Evolutionary conservation across 2,888 invertebrate species (phyloP).

Genomic region (Deroplatys truncata): DNA sequence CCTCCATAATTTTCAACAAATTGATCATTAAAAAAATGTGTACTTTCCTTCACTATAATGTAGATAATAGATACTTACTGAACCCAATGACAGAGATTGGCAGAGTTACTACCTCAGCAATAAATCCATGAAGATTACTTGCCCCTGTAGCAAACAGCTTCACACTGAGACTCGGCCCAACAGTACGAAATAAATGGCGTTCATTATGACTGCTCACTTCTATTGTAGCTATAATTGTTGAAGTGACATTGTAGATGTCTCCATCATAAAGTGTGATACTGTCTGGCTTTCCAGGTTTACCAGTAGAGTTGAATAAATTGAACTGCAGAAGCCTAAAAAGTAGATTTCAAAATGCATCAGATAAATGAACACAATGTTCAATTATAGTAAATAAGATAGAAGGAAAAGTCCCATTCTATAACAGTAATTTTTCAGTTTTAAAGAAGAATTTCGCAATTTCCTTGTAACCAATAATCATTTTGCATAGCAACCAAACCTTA

Average conservation of each 20-base stretch:
- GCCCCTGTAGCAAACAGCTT: slow-evolving; percentile 94
- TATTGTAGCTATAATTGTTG: slow-evolving; percentile 58
- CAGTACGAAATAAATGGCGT: slow-evolving; percentile 70
- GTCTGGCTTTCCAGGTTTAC: slow-evolving; percentile 76
- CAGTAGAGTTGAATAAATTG: slow-evolving; percentile 85
- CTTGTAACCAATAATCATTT: too few species aligned
- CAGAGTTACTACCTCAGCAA: slow-evolving; percentile 92
- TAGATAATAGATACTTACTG: slow-evolving; percentile 58
- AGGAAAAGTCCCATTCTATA: too few species aligned
- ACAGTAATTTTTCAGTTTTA: too few species aligned
- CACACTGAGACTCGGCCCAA: slow-evolving; percentile 77
- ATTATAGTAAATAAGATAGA: too few species aligned
- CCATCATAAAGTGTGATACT: slow-evolving; percentile 86
- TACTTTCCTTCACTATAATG: not conserved
- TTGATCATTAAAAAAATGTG: not conserved
- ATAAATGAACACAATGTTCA: too few species aligned
- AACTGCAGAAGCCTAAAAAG: slow-evolving; percentile 71
- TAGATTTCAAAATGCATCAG: not conserved
- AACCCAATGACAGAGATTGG: slow-evolving; percentile 89
- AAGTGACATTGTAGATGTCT: slow-evolving; percentile 80
- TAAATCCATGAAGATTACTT: slow-evolving; percentile 89
- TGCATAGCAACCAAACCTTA: too few species aligned
- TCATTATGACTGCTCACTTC: slow-evolving; percentile 67
- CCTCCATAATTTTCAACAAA: not conserved
- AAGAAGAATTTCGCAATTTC: too few species aligned